Percentiles rank a stretch among this genome's conserved stretches.
phyloP scores from a whole-genome alignment of 1,140 invertebrate species.

The Trichonephila inaurata region DNA sequence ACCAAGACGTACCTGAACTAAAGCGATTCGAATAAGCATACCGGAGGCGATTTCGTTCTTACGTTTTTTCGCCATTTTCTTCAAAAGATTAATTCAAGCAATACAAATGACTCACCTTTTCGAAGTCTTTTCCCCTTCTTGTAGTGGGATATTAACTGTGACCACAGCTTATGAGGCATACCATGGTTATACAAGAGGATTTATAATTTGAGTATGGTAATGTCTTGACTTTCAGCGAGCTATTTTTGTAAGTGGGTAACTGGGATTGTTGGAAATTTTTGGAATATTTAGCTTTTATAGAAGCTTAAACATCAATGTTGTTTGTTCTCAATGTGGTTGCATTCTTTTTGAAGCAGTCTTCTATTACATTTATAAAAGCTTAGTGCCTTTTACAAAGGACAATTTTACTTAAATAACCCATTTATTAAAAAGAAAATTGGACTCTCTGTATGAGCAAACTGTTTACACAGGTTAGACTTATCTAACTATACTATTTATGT shows the following conservation, averaged over 20 bases:
- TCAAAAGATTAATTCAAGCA: slow-evolving; percentile 36
- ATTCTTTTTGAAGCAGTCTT: too few relatives aligned
- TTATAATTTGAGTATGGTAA: not conserved
- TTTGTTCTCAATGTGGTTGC: too few relatives aligned
- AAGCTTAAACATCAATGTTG: too few relatives aligned
- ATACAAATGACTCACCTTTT: slow-evolving; percentile 42
- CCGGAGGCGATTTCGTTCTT: not conserved
- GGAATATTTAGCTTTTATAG: too few relatives aligned
- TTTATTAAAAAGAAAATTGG: not conserved
- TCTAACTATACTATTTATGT: too few relatives aligned
- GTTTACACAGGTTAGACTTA: not conserved
- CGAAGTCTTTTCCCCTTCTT: not conserved
- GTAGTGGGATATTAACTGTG: slow-evolving; percentile 17
- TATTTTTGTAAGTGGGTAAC: not conserved
- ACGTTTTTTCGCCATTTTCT: slow-evolving; percentile 31
- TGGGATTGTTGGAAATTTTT: not conserved
- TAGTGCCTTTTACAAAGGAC: not conserved
- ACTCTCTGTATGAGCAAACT: not conserved
- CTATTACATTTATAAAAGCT: too few relatives aligned
- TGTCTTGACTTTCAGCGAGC: not conserved
- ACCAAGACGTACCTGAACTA: slow-evolving; percentile 52
- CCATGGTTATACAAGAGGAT: not conserved
- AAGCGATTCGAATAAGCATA: slow-evolving; percentile 39
- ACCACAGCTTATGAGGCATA: not conserved
- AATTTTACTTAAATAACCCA: not conserved